phyloP scores from a whole-genome alignment of 2,888 invertebrate genomes.

The Eristalis pertinax region DNA sequence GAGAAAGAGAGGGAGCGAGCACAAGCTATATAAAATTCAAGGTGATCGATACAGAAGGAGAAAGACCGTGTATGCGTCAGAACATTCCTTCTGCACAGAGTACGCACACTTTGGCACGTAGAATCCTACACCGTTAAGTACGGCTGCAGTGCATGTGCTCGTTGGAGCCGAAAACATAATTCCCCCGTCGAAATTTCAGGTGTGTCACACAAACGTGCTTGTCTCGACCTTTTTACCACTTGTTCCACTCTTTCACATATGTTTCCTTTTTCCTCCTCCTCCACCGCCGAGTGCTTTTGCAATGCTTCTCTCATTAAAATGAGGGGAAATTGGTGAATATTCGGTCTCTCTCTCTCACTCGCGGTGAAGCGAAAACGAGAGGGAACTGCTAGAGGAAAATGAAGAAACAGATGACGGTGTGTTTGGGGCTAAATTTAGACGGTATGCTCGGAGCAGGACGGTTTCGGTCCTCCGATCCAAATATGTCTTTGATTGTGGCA shows the following conservation, averaged over 20 bases:
- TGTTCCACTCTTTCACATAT: conserved; percentile 44
- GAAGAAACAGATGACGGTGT: conserved; percentile 62
- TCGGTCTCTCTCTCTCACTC: not conserved
- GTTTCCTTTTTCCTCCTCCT: conserved; percentile 18
- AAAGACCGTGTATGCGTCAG: conserved; percentile 53
- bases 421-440: conserved; percentile 62
- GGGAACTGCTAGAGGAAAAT: conserved; percentile 10
- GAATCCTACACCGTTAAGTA: conserved; percentile 5
- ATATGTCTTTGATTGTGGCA: conserved; percentile 81
- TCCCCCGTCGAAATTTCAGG: conserved; percentile 73
- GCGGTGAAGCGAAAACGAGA: not conserved
- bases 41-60: conserved; percentile 59
- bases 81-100: conserved; percentile 27
- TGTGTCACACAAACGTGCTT: conserved; percentile 28
- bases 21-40: conserved; percentile 49
- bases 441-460: conserved; percentile 24
- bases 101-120: conserved; percentile 1
- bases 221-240: conserved; percentile 42
- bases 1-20: conserved; percentile 35
- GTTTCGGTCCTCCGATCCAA: conserved; percentile 77
- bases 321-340: conserved; percentile 13
- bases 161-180: conserved; percentile 19
- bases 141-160: conserved; percentile 15
- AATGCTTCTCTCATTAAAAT: not conserved
- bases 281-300: not conserved